Conservation (phyloP, 2,113 vertebrate species). For the Tupaia chinensis region DNA sequence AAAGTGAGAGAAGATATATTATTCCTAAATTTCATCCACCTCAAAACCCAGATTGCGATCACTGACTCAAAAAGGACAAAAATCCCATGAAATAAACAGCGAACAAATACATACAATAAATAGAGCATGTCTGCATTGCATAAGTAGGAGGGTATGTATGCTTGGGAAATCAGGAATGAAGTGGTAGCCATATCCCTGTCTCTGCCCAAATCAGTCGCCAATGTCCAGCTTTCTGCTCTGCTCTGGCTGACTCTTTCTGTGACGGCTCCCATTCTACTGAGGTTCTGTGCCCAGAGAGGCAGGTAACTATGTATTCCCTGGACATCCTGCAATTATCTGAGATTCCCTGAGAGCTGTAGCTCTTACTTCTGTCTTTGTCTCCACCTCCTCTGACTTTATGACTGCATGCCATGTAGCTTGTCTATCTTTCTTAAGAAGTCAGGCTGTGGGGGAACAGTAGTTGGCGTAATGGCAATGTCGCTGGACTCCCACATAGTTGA, state of each 20-base stretch:
- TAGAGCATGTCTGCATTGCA: conserved; percentile 36
- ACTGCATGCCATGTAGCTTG: neutral
- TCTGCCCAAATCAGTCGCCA: neutral
- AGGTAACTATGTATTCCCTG: neutral
- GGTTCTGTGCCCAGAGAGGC: neutral
- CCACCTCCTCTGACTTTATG: neutral
- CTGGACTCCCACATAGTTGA: too few relatives aligned
- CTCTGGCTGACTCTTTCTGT: neutral
- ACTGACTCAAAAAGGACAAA: neutral
- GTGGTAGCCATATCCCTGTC: neutral
- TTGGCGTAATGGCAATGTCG: too few relatives aligned
- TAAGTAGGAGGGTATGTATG: neutral
- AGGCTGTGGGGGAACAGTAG: too few relatives aligned
- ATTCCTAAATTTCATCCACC: neutral
- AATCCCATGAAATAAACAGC: conserved; percentile 39
- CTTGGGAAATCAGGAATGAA: conserved; percentile 14
- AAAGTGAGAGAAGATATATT: neutral
- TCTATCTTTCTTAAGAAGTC: conserved; percentile 3
- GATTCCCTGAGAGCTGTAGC: neutral
- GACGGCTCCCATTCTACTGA: neutral
- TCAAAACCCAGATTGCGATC: neutral
- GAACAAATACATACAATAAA: neutral
- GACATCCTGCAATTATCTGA: neutral
- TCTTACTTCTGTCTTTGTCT: neutral
- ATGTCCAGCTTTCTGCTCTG: neutral